Conservation (phyloP, 2,113 vertebrate genomes). For the Spizaetus ornatus region DNA sequence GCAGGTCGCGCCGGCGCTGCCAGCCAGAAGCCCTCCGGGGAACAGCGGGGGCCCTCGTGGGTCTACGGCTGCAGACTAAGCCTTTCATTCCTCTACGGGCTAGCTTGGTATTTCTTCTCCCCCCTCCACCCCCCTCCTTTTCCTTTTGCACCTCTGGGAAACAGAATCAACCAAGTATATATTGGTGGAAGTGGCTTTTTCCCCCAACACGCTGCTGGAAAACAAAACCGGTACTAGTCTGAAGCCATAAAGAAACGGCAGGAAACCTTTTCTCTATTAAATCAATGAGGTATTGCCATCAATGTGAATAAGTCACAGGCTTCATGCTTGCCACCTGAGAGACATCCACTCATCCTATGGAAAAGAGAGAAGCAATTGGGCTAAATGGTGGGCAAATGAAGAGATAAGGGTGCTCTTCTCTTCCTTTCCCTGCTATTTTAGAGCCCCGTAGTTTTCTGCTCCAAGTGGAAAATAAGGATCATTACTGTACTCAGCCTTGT, state of each 20-base stretch:
- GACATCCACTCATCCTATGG: not conserved
- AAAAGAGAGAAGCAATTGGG: not conserved
- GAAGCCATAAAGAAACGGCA: not conserved
- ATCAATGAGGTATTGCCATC: not conserved
- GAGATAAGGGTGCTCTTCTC: not conserved
- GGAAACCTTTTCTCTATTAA: not conserved
- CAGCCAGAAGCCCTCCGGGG: not conserved
- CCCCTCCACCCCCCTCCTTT: not conserved
- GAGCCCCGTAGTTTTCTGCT: not conserved
- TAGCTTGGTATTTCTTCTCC: not conserved
- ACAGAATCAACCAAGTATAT: not conserved
- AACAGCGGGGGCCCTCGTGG: rapidly evolving
- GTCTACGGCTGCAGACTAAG: not conserved
- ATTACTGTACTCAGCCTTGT: not conserved
- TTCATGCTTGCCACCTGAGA: not conserved
- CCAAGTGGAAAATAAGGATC: slow-evolving; percentile 38
- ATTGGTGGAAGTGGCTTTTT: not conserved
- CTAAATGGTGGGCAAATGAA: not conserved
- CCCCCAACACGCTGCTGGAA: not conserved
- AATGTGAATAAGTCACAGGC: not conserved
- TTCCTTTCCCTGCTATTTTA: not conserved
- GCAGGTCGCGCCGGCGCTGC: not conserved
- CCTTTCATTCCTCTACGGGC: not conserved
- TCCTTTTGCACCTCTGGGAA: not conserved
- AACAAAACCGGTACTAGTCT: not conserved